phyloP scores from a whole-genome alignment of 2,797 vertebrate species.

The Novumbra hubbsi region DNA sequence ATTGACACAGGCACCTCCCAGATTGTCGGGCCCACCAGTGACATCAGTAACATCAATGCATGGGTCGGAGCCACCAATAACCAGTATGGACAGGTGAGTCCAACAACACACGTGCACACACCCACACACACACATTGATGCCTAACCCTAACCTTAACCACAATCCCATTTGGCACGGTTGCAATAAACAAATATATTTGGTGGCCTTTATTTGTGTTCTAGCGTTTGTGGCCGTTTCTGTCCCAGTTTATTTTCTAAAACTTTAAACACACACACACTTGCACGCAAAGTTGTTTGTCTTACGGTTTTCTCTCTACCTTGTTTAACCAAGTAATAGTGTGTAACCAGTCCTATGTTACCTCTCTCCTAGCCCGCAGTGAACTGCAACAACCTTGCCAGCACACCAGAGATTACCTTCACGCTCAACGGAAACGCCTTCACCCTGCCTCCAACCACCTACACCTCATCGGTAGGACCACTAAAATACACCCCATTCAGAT shows the following conservation, averaged over 20 bases:
- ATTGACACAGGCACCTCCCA: conserved; percentile 69
- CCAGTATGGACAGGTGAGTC: conserved; percentile 62
- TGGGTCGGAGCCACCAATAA: conserved; percentile 53
- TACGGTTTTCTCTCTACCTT: conserved; percentile 21
- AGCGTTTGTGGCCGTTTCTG: too few species aligned
- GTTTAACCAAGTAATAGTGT: conserved; percentile 33
- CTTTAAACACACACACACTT: too few species aligned
- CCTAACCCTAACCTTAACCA: too few species aligned
- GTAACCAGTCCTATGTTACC: conserved; percentile 15
- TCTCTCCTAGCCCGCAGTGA: conserved; percentile 48
- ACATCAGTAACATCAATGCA: conserved; percentile 61
- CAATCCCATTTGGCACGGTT: too few species aligned
- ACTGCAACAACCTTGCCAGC: conserved; percentile 53
- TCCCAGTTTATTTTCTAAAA: too few species aligned
- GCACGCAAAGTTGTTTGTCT: too few species aligned
- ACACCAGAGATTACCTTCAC: conserved; percentile 64
- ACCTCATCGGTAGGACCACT: conserved; percentile 48
- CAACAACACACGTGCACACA: conserved; percentile 9
- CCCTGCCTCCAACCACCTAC: conserved; percentile 55
- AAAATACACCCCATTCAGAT: too few species aligned
- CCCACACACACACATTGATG: background rate
- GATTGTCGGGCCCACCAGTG: conserved; percentile 62
- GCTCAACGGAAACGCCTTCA: conserved; percentile 53
- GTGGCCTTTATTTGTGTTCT: too few species aligned
- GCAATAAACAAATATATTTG: too few species aligned